Percentiles rank a stretch among this genome's conserved stretches.
Conservation (phyloP, 2,113 vertebrate species). For the Myotis yumanensis region DNA sequence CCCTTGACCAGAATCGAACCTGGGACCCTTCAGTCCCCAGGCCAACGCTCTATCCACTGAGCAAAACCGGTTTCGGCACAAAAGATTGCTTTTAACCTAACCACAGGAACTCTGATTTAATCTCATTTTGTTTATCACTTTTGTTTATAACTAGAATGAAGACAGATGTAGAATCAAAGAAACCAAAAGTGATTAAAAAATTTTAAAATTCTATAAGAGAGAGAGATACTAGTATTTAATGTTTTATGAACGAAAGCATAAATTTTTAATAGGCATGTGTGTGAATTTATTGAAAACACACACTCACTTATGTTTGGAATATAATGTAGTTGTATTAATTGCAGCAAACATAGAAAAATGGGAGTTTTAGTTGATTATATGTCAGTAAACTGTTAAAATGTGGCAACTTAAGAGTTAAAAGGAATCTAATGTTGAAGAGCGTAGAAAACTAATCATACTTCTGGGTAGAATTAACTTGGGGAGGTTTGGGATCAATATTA, state of each 20-base stretch:
- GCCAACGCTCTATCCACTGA: too few relatives aligned
- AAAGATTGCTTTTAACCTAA: not conserved
- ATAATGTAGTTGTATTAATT: not conserved
- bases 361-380: not conserved
- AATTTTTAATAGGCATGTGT: not conserved
- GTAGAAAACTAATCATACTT: not conserved
- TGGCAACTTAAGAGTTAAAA: not conserved
- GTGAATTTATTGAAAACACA: not conserved
- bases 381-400: not conserved
- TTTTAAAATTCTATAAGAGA: not conserved
- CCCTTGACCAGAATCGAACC: too few relatives aligned
- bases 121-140: not conserved
- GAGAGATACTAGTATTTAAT: not conserved
- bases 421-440: not conserved
- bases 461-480: not conserved
- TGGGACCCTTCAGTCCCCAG: too few relatives aligned
- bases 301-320: not conserved
- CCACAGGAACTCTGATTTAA: not conserved
- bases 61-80: too few relatives aligned
- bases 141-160: not conserved
- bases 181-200: not conserved
- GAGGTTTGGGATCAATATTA: not conserved
- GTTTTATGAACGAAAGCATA: not conserved
- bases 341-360: not conserved
- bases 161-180: not conserved